Conservation (phyloP, 2,113 vertebrate species). For the Entelurus aequoreus region DNA sequence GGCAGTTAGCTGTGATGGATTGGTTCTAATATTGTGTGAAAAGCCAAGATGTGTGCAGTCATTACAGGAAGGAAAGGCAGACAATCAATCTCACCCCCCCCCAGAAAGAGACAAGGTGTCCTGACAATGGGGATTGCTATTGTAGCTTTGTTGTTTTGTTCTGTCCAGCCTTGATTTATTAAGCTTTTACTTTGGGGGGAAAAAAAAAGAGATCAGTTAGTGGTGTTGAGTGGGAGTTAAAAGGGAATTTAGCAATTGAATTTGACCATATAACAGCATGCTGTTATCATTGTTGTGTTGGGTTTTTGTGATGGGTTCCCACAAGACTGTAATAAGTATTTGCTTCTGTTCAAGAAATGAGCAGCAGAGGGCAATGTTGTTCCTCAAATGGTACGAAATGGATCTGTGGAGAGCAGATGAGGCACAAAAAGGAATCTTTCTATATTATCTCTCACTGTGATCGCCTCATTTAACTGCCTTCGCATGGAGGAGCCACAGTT, state of each 20-base stretch:
- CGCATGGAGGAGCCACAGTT: constrained; percentile 38
- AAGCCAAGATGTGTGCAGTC: constrained; percentile 42
- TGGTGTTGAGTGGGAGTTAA: background rate
- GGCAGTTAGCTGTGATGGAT: constrained; percentile 67
- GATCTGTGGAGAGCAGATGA: constrained; percentile 4
- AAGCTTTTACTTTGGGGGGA: constrained; percentile 11
- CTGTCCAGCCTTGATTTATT: constrained; percentile 2
- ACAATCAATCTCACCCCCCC: constrained; percentile 1
- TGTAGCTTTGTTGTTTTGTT: constrained; percentile 3
- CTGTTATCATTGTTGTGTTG: background rate
- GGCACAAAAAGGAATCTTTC: constrained; percentile 29
- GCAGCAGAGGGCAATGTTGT: constrained; percentile 67
- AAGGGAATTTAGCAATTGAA: background rate
- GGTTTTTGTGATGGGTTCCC: background rate
- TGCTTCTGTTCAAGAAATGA: background rate
- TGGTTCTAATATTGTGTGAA: constrained; percentile 68
- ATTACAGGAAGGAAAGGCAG: constrained; percentile 35
- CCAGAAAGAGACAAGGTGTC: constrained; percentile 6
- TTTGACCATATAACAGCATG: background rate
- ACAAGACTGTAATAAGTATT: background rate
- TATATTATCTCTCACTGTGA: constrained; percentile 53
- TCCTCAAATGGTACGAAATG: constrained; percentile 6
- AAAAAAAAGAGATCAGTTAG: background rate
- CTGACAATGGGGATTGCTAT: background rate
- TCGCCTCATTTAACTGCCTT: constrained; percentile 53